Evolutionary conservation across 1,140 invertebrate genomes (phyloP).

Genomic region (Pseudomyrmex sp.): DNA sequence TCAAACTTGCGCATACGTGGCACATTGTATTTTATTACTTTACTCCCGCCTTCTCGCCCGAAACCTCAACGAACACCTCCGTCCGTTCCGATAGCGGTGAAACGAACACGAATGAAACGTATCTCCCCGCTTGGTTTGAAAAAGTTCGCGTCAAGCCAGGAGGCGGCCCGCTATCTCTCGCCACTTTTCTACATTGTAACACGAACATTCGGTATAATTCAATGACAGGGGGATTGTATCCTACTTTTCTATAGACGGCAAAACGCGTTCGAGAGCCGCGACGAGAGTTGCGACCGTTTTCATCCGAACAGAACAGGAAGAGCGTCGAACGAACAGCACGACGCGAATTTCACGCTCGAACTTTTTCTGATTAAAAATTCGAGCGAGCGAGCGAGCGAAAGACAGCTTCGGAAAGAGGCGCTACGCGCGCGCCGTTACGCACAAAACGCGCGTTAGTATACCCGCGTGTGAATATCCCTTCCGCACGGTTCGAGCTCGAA

Average conservation of each 20-base stretch:
- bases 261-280: conserved; percentile 25
- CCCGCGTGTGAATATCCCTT: conserved; percentile 15
- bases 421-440: too few species aligned
- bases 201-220: conserved; percentile 45
- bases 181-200: conserved; percentile 38
- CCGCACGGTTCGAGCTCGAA: conserved; percentile 16
- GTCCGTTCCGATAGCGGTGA: neutral
- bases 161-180: conserved; percentile 28
- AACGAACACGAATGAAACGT: conserved; percentile 39
- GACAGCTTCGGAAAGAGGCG: conserved; percentile 6
- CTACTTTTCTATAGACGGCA: conserved; percentile 31
- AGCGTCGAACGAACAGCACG: neutral
- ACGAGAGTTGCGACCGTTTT: conserved; percentile 40
- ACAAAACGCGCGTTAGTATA: neutral
- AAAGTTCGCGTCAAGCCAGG: conserved; percentile 25
- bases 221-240: conserved; percentile 39
- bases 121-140: conserved; percentile 34
- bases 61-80: neutral
- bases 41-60: neutral
- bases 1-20: conserved; percentile 10
- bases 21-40: conserved; percentile 33
- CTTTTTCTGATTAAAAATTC: conserved; percentile 58
- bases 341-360: conserved; percentile 52
- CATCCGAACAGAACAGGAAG: conserved; percentile 19
- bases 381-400: conserved; percentile 12